Evolutionary conservation across 1,140 invertebrate genomes (phyloP).

Genomic region (Drosophila neocordata): DNA sequence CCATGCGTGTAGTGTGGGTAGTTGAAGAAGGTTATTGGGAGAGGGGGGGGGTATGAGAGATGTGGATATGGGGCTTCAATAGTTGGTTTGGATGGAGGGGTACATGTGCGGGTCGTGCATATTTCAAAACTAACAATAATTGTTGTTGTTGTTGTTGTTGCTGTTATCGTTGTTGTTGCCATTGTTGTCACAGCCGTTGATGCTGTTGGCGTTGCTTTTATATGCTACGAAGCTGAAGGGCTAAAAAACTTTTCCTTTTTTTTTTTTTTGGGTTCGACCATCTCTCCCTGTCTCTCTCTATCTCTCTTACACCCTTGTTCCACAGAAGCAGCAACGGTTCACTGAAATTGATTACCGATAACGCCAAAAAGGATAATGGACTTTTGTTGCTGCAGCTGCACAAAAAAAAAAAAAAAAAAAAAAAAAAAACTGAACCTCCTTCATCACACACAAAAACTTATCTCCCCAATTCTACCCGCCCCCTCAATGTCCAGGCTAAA

Average conservation of each 20-base stretch:
- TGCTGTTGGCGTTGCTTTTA: slow-evolving; percentile 45
- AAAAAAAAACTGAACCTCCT: neutral
- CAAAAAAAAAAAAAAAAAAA: slow-evolving; percentile 23
- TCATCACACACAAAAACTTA: slow-evolving; percentile 22
- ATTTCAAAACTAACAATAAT: slow-evolving; percentile 77
- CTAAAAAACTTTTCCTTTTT: slow-evolving; percentile 37
- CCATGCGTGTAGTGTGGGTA: slow-evolving; percentile 12
- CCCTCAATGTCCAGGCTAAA: slow-evolving; percentile 30
- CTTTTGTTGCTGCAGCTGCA: slow-evolving; percentile 71
- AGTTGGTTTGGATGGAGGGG: neutral
- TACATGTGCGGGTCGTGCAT: slow-evolving; percentile 57
- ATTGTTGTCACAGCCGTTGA: slow-evolving; percentile 19
- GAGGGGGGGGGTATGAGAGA: neutral
- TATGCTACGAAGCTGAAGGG: slow-evolving; percentile 44
- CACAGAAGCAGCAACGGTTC: slow-evolving; percentile 29
- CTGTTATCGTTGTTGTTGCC: slow-evolving; percentile 15
- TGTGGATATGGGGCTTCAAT: neutral
- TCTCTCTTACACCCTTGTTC: neutral
- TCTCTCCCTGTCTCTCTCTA: slow-evolving; percentile 22
- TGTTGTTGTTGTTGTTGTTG: slow-evolving; percentile 38
- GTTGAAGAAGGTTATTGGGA: too few species aligned
- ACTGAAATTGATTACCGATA: slow-evolving; percentile 80
- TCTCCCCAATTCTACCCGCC: neutral
- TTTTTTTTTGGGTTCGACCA: slow-evolving; percentile 19
- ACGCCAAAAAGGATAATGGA: slow-evolving; percentile 77